Base-by-base conservation (phyloP, 2,797 vertebrate genomes). In the Phataginus tetradactyla region DNA sequence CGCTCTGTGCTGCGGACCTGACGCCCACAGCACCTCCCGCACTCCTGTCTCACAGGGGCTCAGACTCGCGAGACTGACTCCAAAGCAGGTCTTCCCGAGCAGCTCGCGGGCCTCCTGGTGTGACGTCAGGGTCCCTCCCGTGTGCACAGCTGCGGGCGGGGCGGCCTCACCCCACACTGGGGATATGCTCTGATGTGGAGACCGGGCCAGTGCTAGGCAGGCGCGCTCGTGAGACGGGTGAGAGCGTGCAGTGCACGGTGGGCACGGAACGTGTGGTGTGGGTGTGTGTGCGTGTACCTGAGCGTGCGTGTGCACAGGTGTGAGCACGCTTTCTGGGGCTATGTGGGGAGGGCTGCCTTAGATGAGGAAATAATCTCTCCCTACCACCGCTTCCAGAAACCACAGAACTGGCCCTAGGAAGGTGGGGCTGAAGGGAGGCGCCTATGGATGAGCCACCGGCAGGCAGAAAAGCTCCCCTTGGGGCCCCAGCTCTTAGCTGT, bases 381-480 rank as follows among this genome's bases (percentile, higher is more conserved):
- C 53, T 61, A 61, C 72, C 32, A 85, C 5, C 21, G 9, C 92
- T 53, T 88, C 29, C 59, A 49, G 13, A 72, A 84, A 88, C n/a
- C 12, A 61, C 17, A 83, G 45, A 84, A 87, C 1, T 34, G 20
- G 87, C 74, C 49, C 20, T 15, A 10, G 11, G 29, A 57, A 15
- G 11, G 4, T n/a, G n/a, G 23, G 10, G 55, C 4, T 4, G 7
- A 39, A 25, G 18, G 4, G n/a, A 34, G 32, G 12, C 7, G 1
- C 51, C 57, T 51, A 25, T 0, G 75, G 6, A 86, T 15, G 71
- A 2, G n/a, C 17, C 15, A 5, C 4, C 23, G 51, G 2, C 55
- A 74, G n/a, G 17, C 51, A 78, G 61, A 59, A 49, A 83, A 59
- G 51, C 71, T 42, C 49, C 55, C 45, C 85, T 55, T 45, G 51